Evolutionary conservation across 2,113 vertebrate species (phyloP), one percentile per base, ranked within the genome.

Genomic region (Carassius auratus): DNA sequence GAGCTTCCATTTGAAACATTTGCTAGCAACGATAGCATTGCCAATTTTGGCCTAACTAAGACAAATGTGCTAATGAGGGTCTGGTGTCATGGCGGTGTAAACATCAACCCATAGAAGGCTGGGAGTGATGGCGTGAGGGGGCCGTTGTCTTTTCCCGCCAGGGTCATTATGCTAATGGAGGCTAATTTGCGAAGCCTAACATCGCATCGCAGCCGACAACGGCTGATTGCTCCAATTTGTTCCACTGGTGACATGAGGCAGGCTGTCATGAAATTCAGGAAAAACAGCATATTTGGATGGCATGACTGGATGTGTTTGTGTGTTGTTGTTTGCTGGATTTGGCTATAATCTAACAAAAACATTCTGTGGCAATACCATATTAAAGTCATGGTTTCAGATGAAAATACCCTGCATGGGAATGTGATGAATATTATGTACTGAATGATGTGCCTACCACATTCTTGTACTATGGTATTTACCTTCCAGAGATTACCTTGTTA

Each of bases 11-110:
- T 94, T 89, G 93, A 92, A 95, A 95, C 94, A 86, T 95, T 94
- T 94, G 94, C 85, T 93, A 91, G 92, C 92, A 92, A 94, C 94
- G 93, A 94, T 89, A 89, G 94, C 92, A 92, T 91, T 94, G 93
- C 93, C 94, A 95, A 95, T 95, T 95, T 95, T 91, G 73, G 84
- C 86, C 92, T 95, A 95, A 96, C 94, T 91, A 94, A 96, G 94
- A 95, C 92, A 95, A 95, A 95, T 93, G 94, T 93, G 91, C 93
- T 95, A 95, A 96, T 94, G 93, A 95, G 89, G 83, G 83, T 38
- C 42, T 76, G 90, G 90, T 93, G 93, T 92, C 92, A 94, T 91
- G 86, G 92, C 84, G n/a, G 68, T 92, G 92, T 90, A 93, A 91
- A 95, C 90, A 93, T 92, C 83, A 83, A 93, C 93, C 88, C 93